Percentiles rank a stretch among this genome's conserved stretches.
Conservation (phyloP, 2,797 vertebrate species). For the Bradypus variegatus region DNA sequence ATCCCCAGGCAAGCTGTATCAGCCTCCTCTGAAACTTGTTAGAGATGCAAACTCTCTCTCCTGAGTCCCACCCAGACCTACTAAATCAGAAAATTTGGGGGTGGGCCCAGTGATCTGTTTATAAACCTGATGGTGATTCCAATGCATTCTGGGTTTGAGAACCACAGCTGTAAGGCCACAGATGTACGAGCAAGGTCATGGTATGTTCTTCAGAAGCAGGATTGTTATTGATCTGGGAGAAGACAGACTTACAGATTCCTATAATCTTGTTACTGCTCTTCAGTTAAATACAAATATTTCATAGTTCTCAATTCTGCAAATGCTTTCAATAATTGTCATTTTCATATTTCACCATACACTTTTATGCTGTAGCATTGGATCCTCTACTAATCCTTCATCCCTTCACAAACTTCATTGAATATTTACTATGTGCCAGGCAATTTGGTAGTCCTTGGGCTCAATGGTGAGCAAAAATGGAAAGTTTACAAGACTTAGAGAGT, state of each 20-base stretch:
- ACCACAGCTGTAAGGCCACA: fast-evolving
- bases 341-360: neutral
- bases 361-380: neutral
- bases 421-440: neutral
- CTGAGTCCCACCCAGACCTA: neutral
- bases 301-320: neutral
- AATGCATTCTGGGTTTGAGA: neutral
- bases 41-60: neutral
- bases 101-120: neutral
- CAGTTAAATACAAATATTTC: neutral
- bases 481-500: neutral
- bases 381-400: neutral
- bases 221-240: neutral
- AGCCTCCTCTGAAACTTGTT: neutral
- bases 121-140: neutral
- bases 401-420: neutral
- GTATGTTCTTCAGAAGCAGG: neutral
- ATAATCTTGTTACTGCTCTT: neutral
- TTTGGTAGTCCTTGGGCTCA: neutral
- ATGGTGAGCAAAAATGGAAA: neutral
- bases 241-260: neutral
- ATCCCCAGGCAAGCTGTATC: neutral
- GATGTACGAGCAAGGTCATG: neutral
- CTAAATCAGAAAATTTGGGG: neutral
- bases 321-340: neutral